Evolutionary conservation across 1,140 invertebrate genomes (phyloP).

Genomic region (Neodiprion pinetum): DNA sequence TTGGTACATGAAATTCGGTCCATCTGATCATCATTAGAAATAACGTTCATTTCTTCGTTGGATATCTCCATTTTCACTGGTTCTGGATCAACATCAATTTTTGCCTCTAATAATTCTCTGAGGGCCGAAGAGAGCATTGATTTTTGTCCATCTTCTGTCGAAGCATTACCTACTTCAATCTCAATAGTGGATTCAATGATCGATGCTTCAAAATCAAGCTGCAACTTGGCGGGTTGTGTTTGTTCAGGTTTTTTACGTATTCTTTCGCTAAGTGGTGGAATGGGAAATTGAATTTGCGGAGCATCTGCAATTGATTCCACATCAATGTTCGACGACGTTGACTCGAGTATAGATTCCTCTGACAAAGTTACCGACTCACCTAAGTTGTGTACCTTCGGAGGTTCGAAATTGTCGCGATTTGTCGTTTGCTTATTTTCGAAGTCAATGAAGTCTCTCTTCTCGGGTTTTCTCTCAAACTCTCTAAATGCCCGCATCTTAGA

Average conservation of each 20-base stretch:
- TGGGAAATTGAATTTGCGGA: conserved; percentile 48
- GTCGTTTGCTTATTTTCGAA: neutral
- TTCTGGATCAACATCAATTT: conserved; percentile 39
- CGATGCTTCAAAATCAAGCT: conserved; percentile 52
- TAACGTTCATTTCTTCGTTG: neutral
- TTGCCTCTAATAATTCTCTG: conserved; percentile 48
- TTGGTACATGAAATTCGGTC: neutral
- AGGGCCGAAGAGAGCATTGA: conserved; percentile 50
- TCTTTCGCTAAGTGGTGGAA: conserved; percentile 55
- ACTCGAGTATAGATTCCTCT: conserved; percentile 47
- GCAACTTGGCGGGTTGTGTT: conserved; percentile 33
- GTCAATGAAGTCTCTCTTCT: conserved; percentile 17
- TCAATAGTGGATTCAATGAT: conserved; percentile 57
- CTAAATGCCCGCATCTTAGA: conserved; percentile 40
- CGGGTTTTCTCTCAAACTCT: conserved; percentile 28
- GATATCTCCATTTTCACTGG: conserved; percentile 22
- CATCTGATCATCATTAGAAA: neutral
- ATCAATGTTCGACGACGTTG: conserved; percentile 41
- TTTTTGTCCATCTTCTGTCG: conserved; percentile 43
- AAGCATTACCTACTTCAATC: conserved; percentile 36
- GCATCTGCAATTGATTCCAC: conserved; percentile 33
- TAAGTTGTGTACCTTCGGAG: conserved; percentile 27
- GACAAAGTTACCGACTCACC: conserved; percentile 25
- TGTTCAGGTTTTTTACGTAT: conserved; percentile 54
- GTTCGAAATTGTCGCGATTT: neutral